These are phyloP conservation scores for Phaethon lepturus DNA, from an alignment of 2,113 vertebrate species.

Conservation along the genomic window DNA sequence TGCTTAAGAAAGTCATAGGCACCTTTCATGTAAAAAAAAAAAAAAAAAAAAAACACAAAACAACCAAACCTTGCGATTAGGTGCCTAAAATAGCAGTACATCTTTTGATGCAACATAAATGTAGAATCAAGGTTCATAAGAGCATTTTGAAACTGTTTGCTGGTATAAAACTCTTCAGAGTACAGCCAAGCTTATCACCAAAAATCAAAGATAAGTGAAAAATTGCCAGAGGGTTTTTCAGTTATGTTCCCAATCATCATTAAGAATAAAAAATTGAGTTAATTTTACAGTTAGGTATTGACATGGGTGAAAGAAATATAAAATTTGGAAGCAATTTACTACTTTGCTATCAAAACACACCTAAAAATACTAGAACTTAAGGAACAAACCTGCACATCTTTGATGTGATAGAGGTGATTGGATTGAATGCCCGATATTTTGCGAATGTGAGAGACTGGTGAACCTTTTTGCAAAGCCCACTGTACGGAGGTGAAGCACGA, in stretches of 20 bases:
- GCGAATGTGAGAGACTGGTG: background rate
- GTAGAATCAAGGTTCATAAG: background rate
- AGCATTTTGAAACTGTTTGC: background rate
- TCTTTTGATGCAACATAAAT: background rate
- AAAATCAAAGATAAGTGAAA: background rate
- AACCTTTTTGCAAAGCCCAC: background rate
- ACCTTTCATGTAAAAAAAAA: background rate
- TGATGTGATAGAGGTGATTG: background rate
- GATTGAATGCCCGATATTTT: background rate
- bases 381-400: background rate
- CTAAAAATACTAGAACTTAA: background rate
- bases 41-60: too few species aligned
- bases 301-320: background rate
- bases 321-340: background rate
- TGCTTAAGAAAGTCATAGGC: background rate
- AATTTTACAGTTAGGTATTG: background rate
- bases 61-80: background rate
- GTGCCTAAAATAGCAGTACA: background rate
- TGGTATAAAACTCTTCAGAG: background rate
- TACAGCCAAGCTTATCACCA: background rate
- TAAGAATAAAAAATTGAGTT: background rate
- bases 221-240: background rate
- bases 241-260: background rate
- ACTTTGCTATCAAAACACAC: background rate
- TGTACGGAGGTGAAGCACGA: background rate